Evolutionary conservation across 2,113 vertebrate genomes (phyloP).

Genomic region (Fulica atra): DNA sequence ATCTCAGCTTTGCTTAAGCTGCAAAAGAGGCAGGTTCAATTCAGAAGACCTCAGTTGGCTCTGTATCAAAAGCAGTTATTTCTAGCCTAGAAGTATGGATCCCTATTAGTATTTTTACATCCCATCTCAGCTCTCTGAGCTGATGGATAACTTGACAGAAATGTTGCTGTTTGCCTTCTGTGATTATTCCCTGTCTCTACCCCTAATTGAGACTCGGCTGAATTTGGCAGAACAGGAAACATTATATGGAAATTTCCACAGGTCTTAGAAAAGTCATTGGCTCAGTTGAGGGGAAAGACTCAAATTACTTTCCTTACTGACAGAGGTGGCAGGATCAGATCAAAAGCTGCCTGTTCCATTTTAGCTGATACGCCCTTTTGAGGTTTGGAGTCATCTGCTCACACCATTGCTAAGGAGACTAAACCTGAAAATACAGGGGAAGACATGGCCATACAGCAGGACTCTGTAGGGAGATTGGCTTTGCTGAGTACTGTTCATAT

Average conservation of each 20-base stretch:
- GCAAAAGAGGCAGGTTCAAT: background rate
- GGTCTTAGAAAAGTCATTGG: background rate
- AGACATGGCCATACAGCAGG: background rate
- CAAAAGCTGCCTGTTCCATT: background rate
- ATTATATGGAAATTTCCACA: background rate
- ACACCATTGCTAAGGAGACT: background rate
- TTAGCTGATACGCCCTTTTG: fast-evolving
- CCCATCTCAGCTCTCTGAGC: background rate
- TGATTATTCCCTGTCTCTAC: background rate
- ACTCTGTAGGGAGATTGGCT: background rate
- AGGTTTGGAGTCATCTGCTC: background rate
- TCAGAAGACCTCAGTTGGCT: background rate
- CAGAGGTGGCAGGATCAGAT: background rate
- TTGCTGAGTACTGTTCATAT: background rate
- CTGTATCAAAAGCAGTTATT: background rate
- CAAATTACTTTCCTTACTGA: background rate
- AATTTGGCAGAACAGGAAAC: background rate
- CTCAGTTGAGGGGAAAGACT: background rate
- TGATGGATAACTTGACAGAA: background rate
- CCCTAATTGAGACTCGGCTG: background rate
- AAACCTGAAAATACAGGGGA: background rate
- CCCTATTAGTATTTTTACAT: background rate
- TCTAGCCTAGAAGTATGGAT: background rate
- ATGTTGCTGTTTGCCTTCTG: background rate
- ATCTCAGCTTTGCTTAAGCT: background rate